Base-by-base conservation (phyloP, 2,113 vertebrate genomes). In the Paradisaea rubra region DNA sequence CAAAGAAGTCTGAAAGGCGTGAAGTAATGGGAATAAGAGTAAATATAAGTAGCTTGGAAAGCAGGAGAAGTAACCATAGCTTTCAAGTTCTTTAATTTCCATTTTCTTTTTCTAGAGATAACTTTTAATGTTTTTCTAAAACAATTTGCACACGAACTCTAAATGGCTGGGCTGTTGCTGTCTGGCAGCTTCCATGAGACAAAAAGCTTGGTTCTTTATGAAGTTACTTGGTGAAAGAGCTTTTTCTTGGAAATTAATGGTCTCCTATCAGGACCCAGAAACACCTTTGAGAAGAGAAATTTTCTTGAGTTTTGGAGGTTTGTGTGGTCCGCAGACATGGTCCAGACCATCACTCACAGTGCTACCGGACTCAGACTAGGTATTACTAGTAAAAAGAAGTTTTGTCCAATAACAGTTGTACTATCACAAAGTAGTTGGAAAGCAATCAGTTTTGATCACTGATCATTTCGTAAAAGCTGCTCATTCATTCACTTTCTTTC, bases 251-350 rank as follows among this genome's bases (percentile, higher is more conserved):
- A 91, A 86, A 66, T 52, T 35, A 56, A 23, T 21, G 31, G 2
- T 61, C 41, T 69, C 11, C 27, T 28, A 47, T 79, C 18, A 83
- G 27, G 66, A 80, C 22, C 4, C 8, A 35, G 31, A 73, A 41
- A 7, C 31, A 7, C 42, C 14, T 57, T 53, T 59, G 37, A 28
- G 10, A 44, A 65, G 28, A 17, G 8, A 37, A 60, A 11, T 44
- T 60, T 39, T 54, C 19, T 39, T 83, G 19, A 52, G 9, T n/a
- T 37, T 52, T 61, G n/a, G 28, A 47, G 17, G 42, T 56, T 13
- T 0, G 0, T 33, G 5, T 54, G 14, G 18, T 76, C 13, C 2
- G 57, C 20, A 60, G 22, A 39, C 7, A 70, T 4, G 1, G 6
- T 57, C 31, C 65, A 66, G 33, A 10, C 18, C 33, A 44, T 2